These are phyloP conservation scores for Antheraea mylitta DNA, from an alignment of 1,140 invertebrate species.

Conservation along the genomic window DNA sequence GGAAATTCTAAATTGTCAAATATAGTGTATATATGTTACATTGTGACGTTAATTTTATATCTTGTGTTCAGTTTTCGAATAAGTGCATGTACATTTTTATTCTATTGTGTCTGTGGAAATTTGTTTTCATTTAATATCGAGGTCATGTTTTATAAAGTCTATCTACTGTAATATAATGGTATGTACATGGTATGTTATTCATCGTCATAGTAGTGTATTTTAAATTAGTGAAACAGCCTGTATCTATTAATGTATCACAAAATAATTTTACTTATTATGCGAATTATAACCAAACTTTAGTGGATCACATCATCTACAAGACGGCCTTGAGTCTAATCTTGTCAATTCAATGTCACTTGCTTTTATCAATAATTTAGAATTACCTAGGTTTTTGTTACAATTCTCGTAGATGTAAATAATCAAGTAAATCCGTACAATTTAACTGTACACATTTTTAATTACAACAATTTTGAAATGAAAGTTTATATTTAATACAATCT, in stretches of 20 bases:
- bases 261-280: neutral
- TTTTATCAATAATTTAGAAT: slow-evolving; percentile 22
- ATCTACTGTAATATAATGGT: slow-evolving; percentile 34
- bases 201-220: neutral
- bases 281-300: slow-evolving; percentile 68
- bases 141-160: slow-evolving; percentile 47
- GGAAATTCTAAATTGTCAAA: slow-evolving; percentile 16
- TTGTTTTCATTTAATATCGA: slow-evolving; percentile 36
- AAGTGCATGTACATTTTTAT: neutral
- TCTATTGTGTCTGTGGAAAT: slow-evolving; percentile 26
- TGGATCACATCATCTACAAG: slow-evolving; percentile 39
- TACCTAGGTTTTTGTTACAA: neutral
- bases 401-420: no score
- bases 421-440: no score
- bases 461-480: no score
- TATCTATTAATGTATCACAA: neutral
- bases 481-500: no score
- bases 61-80: neutral
- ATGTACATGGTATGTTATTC: slow-evolving; percentile 27
- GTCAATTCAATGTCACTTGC: slow-evolving; percentile 70
- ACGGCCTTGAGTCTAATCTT: slow-evolving; percentile 76
- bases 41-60: neutral
- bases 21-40: slow-evolving; percentile 6
- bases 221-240: no score
- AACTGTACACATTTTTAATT: no score